phyloP scores from a whole-genome alignment of 2,797 vertebrate genomes.

The Helarctos malayanus region DNA sequence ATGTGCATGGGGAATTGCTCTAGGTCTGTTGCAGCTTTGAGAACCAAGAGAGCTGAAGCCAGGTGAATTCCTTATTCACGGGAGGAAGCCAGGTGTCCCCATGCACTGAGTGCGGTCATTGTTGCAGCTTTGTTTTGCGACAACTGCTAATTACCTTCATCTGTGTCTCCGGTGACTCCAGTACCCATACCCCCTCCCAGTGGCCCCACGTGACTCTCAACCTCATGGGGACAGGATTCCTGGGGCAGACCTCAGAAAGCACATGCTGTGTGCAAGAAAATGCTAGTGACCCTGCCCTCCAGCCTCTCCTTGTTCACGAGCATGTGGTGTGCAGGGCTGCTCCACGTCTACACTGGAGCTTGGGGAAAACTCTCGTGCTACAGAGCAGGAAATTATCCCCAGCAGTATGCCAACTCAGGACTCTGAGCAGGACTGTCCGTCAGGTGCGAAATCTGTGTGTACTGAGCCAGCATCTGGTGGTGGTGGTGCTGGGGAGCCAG shows the following conservation, averaged over 20 bases:
- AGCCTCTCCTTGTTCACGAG: background rate
- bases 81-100: background rate
- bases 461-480: background rate
- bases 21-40: background rate
- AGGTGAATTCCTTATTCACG: background rate
- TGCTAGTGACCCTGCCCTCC: background rate
- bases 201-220: background rate
- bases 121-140: conserved; percentile 19
- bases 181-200: background rate
- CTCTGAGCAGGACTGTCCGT: background rate
- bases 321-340: background rate
- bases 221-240: background rate
- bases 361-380: background rate
- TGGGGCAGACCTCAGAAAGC: background rate
- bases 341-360: background rate
- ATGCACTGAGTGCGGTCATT: background rate
- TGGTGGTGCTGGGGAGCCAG: background rate
- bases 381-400: background rate
- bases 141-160: conserved; percentile 7
- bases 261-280: background rate
- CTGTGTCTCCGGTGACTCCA: background rate
- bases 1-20: background rate
- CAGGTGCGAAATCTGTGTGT: background rate
- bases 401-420: background rate
- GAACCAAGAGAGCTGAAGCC: background rate